A percentile compares a stretch with the other conserved stretches of the same genome.
These are phyloP conservation scores for Nasonia longicornis DNA, from an alignment of 1,140 invertebrate genomes.

Conservation along the genomic window DNA sequence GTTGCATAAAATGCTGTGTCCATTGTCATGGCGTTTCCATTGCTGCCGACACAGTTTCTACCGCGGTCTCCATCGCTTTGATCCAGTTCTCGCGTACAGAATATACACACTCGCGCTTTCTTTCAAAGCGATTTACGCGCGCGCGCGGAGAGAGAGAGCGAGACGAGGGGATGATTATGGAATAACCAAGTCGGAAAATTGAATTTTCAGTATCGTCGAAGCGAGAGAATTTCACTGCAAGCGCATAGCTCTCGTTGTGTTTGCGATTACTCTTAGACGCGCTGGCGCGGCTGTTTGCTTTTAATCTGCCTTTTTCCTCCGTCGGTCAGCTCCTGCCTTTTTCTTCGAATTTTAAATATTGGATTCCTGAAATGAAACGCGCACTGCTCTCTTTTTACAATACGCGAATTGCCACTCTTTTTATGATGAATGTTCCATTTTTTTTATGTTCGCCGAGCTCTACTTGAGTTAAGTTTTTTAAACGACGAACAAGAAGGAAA, in stretches of 20 bases:
- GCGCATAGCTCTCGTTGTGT: neutral
- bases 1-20: constrained; percentile 6
- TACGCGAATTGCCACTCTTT: neutral
- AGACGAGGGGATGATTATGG: neutral
- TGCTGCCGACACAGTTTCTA: constrained; percentile 12
- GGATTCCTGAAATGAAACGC: neutral
- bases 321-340: neutral
- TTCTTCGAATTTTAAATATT: neutral
- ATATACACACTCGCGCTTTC: neutral
- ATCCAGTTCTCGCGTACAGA: constrained; percentile 25
- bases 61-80: neutral
- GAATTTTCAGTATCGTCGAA: neutral
- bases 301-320: neutral
- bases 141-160: no score
- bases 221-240: neutral
- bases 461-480: neutral
- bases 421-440: neutral
- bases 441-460: neutral
- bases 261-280: neutral
- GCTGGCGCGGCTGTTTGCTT: neutral
- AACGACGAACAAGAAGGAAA: neutral
- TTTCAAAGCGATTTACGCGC: neutral
- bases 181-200: neutral
- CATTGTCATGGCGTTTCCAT: constrained; percentile 19
- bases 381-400: neutral